A percentile compares a stretch with the other conserved stretches of the same genome.
phyloP scores from a whole-genome alignment of 2,113 vertebrate genomes.

The Gasterosteus aculeatus region DNA sequence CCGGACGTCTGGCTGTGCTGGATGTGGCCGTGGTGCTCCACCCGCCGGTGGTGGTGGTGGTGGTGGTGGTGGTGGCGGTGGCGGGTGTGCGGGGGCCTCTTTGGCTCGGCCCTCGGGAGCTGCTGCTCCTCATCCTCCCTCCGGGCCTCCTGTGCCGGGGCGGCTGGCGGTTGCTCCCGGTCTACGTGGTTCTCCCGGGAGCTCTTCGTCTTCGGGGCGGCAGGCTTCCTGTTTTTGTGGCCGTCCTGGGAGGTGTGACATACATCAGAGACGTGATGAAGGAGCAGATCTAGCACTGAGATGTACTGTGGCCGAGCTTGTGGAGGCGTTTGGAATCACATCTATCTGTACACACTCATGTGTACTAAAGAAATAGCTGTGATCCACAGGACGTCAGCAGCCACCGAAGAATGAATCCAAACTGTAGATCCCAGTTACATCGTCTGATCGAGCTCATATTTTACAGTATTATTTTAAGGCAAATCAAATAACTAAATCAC shows the following conservation, averaged over 20 bases:
- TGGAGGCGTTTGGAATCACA: background rate
- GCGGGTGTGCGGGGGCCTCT: conserved; percentile 85
- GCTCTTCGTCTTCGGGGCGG: conserved; percentile 80
- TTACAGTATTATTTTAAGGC: too few species aligned
- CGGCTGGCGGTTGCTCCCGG: conserved; percentile 54
- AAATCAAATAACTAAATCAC: too few species aligned
- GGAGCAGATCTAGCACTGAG: too few species aligned
- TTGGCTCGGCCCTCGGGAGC: conserved; percentile 83
- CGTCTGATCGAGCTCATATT: too few species aligned
- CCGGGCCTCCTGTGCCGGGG: conserved; percentile 55
- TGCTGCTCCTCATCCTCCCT: conserved; percentile 77
- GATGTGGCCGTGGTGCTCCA: conserved; percentile 84
- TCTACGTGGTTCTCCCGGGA: conserved; percentile 78
- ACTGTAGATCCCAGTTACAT: background rate
- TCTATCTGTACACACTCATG: background rate
- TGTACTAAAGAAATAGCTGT: background rate
- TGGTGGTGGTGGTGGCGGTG: conserved; percentile 88
- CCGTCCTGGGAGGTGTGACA: conserved; percentile 79
- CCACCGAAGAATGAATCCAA: background rate
- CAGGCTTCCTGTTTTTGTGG: conserved; percentile 85
- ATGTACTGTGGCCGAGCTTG: background rate
- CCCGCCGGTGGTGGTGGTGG: conserved; percentile 80
- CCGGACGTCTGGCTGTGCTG: conserved; percentile 82
- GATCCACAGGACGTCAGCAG: background rate
- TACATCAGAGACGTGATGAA: too few species aligned